Evolutionary conservation across 2,888 invertebrate genomes (phyloP), one percentile per base, ranked within the genome.

Genomic region (Formica aserva): DNA sequence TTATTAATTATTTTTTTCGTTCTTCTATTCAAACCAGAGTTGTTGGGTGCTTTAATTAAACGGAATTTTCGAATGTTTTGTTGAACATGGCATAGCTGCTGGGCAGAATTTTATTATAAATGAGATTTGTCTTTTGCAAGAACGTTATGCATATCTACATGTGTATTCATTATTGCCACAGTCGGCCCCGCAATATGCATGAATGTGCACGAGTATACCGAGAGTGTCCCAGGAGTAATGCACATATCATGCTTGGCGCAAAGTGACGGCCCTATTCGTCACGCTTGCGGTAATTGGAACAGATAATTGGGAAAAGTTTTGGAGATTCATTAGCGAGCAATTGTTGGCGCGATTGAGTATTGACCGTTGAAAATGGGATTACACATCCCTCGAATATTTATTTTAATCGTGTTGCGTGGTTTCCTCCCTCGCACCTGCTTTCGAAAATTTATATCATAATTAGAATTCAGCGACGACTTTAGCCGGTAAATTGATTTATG

Each of bases 221-320:
- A 29, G 22, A 71, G 55, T 63, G 48, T 82, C 67, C 77, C 63
- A 22, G 22, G 74, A 76, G 88, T 86, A 86, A 89, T 88, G 69
- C 62, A 55, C 38, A 11, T 82, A 90, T 89, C 81, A 78, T 62
- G 22, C 75, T 81, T 82, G 78, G 22, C 32, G 60, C 63, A 60
- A 78, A 85, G 67, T n/a, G 67, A 63, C 72, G 78, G 72, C 65
- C 48, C 48, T 57, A 57, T 66, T 78, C 78, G 63, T 77, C 35
- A 65, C 29, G 35, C 60, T 45, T 38, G 78, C 4, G 8, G 26
- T 80, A 80, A 80, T 80, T 57, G 67, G 55, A 63, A 63, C 38
- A 65, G 55, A 29, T 75, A 81, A 81, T 81, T 82, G 66, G 78
- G 77, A 82, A 76, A 82, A 77, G 45, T 82, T 82, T 77, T 5